phyloP scores from a whole-genome alignment of 2,797 vertebrate species.

The Spatula clypeata region DNA sequence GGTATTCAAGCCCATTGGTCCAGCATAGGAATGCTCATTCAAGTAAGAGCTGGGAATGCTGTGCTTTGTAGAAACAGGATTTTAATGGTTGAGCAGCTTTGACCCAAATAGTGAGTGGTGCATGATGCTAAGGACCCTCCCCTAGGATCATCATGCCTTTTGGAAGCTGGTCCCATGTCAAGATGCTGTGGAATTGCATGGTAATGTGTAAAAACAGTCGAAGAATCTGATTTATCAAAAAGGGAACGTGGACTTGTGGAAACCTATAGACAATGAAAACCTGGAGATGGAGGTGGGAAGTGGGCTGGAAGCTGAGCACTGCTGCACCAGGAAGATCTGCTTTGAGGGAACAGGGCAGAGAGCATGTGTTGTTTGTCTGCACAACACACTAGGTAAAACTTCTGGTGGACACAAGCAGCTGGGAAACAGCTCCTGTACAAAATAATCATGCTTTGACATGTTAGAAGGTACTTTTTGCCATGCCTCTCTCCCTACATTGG shows the following conservation, averaged over 20 bases:
- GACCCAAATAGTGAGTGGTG: background rate
- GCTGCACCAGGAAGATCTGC: rapidly evolving
- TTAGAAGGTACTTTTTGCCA: background rate
- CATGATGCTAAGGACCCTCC: background rate
- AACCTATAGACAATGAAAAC: background rate
- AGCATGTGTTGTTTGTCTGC: background rate
- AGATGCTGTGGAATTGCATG: background rate
- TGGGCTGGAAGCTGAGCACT: background rate
- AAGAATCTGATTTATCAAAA: background rate
- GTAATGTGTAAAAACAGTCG: rapidly evolving
- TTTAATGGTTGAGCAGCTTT: background rate
- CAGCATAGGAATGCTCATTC: background rate
- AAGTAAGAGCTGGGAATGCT: background rate
- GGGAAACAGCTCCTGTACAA: rapidly evolving
- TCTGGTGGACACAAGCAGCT: background rate
- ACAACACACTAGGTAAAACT: background rate
- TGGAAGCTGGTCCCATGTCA: background rate
- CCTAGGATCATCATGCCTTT: background rate
- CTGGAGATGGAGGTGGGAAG: background rate
- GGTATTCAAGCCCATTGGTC: background rate
- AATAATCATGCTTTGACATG: background rate
- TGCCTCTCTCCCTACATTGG: background rate
- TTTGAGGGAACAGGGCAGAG: background rate
- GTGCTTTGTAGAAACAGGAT: background rate
- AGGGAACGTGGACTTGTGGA: background rate